Evolutionary conservation across 92 coral and sea anemone species (phyloP), one percentile per base, ranked within the genome.

Genomic region (Nematostella vectensis): DNA sequence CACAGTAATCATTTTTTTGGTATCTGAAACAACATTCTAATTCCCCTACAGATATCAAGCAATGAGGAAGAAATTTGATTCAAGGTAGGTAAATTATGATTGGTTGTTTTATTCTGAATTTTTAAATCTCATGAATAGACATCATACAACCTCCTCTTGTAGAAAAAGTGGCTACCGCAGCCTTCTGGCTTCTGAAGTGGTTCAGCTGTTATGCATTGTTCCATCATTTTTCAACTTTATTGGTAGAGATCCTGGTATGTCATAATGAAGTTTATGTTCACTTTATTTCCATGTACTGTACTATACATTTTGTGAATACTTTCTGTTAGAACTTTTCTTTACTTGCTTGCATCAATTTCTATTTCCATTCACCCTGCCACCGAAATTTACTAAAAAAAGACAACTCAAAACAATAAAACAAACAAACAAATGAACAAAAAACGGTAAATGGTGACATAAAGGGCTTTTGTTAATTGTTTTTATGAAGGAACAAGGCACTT

Each of bases 161-260:
- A 89, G 96, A 44, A 84, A 84, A 62, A 63, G 79, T 48, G 78
- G 76, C 4, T 62, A 71, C 47, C 70, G 96, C 38, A 60, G 88
- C 70, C 72, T 89, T 47, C 68, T 89, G 48, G 96, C 96, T 18
- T 77, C 96, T 56, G 96, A 89, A 57, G 76, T 89, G 42, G 86
- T 85, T 11, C 95, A 89, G 64, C 69, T 89, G 3, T 78, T 89
- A 2, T 89, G 96, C 29, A 85, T 89, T 53, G 96, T 89, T 10
- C 96, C 96, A 1, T 68, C 62, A 8, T 89, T 89, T 63, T 82
- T 76, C 51, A 81, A 84, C 54, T 78, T 76, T 28, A 62, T 88
- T 49, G 88, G 85, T 20, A 79, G 71, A 66, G 89, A 88, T 27
- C 83, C 94, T 68, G 96, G 96, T 88, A 78, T n/a, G 13, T 8